A percentile compares a stretch with the other conserved stretches of the same genome.
Conservation (phyloP, 2,888 invertebrate species). For the Patella caerulea region DNA sequence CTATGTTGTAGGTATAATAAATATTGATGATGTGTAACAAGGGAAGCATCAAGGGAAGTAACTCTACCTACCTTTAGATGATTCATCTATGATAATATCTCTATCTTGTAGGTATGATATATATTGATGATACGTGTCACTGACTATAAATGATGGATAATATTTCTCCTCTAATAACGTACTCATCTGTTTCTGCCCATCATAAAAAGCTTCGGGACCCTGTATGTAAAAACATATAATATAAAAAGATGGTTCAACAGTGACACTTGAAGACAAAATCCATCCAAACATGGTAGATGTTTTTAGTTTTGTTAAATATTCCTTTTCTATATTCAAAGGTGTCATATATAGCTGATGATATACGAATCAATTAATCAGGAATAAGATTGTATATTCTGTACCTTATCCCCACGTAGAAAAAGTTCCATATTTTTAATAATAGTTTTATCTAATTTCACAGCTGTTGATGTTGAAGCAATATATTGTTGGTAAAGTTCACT, state of each 20-base stretch:
- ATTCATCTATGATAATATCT: slow-evolving; percentile 74
- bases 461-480: slow-evolving; percentile 84
- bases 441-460: slow-evolving; percentile 79
- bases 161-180: slow-evolving; percentile 88
- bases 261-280: no score
- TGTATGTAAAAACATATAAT: slow-evolving; percentile 32
- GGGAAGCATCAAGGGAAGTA: no score
- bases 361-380: no score
- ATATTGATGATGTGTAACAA: no score
- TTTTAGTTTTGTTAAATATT: no score
- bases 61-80: slow-evolving; percentile 35
- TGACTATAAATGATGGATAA: slow-evolving; percentile 89
- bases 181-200: slow-evolving; percentile 86
- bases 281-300: no score
- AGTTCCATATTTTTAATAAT: slow-evolving; percentile 86
- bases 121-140: slow-evolving; percentile 83
- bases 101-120: slow-evolving; percentile 69
- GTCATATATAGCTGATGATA: no score
- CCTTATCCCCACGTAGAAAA: slow-evolving; percentile 86
- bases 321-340: no score
- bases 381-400: slow-evolving; percentile 34
- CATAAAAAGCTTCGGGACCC: slow-evolving; percentile 78
- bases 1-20: no score
- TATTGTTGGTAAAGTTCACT: slow-evolving; percentile 94
- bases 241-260: no score